Evolutionary conservation across 2,797 vertebrate genomes (phyloP).

Genomic region (Heteromormyrus szaboi): DNA sequence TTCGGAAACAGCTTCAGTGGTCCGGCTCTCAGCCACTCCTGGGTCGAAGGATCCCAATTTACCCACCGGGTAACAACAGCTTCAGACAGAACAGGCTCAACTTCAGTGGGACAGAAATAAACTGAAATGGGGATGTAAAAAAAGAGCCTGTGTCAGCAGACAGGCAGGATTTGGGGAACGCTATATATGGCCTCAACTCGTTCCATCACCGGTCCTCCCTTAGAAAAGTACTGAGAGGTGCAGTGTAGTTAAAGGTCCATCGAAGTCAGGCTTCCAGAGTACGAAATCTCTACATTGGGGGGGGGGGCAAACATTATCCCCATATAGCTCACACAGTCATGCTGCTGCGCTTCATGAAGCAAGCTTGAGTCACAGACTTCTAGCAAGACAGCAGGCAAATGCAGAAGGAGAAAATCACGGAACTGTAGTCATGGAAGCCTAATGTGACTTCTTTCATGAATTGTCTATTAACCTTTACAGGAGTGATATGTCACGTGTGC

Average conservation of each 20-base stretch:
- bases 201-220: neutral
- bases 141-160: neutral
- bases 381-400: neutral
- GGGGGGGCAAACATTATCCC: neutral
- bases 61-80: neutral
- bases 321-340: neutral
- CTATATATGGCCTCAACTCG: constrained; percentile 1
- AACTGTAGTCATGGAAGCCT: neutral
- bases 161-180: neutral
- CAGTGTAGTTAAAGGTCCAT: neutral
- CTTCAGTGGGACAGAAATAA: neutral
- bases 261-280: neutral
- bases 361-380: neutral
- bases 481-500: neutral
- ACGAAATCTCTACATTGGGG: neutral
- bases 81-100: neutral
- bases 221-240: neutral
- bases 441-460: neutral
- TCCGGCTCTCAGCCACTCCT: neutral
- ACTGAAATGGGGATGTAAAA: neutral
- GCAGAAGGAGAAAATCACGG: neutral
- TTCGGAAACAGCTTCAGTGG: neutral
- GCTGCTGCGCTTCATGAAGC: neutral
- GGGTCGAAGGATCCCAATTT: neutral
- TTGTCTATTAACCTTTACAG: neutral